Conservation (phyloP, 2,888 invertebrate species). For the Leptopterna dolabrata region DNA sequence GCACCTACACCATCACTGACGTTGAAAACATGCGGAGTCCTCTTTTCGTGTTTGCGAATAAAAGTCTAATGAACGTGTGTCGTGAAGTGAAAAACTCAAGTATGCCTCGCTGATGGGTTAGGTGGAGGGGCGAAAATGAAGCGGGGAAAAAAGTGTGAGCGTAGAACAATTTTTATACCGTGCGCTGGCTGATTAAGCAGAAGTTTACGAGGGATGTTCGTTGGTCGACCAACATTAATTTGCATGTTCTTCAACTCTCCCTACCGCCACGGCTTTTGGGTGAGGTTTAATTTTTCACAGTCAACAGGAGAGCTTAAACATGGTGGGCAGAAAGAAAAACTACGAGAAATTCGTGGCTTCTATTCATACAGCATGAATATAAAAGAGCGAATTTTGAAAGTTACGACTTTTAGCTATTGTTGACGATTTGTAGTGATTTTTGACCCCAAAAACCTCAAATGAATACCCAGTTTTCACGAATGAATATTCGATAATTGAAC, state of each 20-base stretch:
- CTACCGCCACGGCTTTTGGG: neutral
- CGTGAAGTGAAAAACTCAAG: neutral
- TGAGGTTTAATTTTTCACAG: constrained; percentile 21
- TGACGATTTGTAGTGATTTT: no score
- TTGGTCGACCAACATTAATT: constrained; percentile 38
- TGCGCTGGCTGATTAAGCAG: constrained; percentile 18
- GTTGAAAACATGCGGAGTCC: no score
- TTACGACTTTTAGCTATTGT: no score
- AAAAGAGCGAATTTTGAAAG: no score
- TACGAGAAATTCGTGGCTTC: neutral
- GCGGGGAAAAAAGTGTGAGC: neutral
- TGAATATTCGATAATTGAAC: no score
- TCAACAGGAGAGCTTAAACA: neutral
- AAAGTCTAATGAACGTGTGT: neutral
- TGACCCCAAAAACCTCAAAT: no score
- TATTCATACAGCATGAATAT: neutral
- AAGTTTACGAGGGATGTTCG: constrained; percentile 11
- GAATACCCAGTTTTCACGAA: no score
- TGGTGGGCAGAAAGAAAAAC: neutral
- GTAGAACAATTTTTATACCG: neutral
- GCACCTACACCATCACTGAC: no score
- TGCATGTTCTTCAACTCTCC: constrained; percentile 16
- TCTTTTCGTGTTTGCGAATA: neutral
- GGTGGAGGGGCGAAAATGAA: neutral
- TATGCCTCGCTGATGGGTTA: neutral